Evolutionary conservation across 1,140 invertebrate species (phyloP), one percentile per base, ranked within the genome.

Genomic region (Drosophila tsacasi): DNA sequence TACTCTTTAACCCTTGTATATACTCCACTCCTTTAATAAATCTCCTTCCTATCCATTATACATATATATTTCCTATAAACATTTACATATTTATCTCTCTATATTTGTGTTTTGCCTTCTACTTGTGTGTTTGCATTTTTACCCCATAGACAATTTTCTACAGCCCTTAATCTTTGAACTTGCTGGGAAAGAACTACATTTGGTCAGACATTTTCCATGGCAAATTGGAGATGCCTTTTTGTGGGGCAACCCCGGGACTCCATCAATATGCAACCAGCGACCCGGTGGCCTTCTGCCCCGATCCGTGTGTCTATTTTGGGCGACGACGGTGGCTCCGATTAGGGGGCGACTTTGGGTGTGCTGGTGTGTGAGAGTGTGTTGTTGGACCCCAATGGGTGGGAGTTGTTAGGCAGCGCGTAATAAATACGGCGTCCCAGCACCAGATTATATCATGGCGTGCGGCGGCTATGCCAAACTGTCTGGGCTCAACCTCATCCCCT

Each of bases 391-490:
- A 40, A 9, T 35, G 39, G 46, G 65, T 30, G 35, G 61, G 44
- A 69, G 68, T 63, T 76, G 65, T 71, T 74, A 49, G 50, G 50
- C 60, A 68, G 67, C 71, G 83, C 83, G 84, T 83, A 83, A 80
- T 86, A 83, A 83, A 86, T 83, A 83, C 84, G 67, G 49, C 68
- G 64, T 47, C 60, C 32, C 32, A 68, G 69, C 21, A 65, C 63
- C 62, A 89, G 83, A 89, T 87, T 87, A 87, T 87, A 89, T 89
- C 72, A 83, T 87, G 83, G 80, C 83, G 65, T 83, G 84, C 81
- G 75, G 84, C 81, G 75, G 64, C 75, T 60, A 73, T 81, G 75
- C 71, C 59, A 67, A 80, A 78, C 84, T 77, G 84, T 81, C 84
- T 87, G 85, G 61, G 61, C 71, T 52, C 15, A 74, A 46, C 30